Evolutionary conservation across 2,113 vertebrate genomes (phyloP), one percentile per base, ranked within the genome.

Genomic region (Oenanthe melanoleuca): DNA sequence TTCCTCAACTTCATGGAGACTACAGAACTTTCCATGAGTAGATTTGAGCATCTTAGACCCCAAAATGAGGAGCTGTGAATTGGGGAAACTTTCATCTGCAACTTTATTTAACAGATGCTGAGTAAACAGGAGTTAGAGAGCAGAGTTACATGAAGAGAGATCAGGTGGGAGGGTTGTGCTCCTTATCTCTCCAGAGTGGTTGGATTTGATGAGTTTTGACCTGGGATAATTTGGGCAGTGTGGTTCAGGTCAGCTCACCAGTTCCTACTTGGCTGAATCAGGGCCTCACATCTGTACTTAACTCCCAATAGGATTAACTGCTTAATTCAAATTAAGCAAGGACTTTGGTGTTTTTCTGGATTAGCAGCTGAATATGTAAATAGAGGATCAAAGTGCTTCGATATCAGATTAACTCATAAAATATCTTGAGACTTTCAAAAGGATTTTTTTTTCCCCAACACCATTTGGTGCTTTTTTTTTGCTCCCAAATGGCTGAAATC

Each of bases 321-420:
- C 78, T 75, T 80, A 81, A 84, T 89, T 94, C 70, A 55, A 85
- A 91, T 87, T 87, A 91, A 89, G 47, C 80, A 91, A 87, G 55
- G 57, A 69, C 78, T 85, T 75, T 23, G 78, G 91, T 92, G 89
- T 87, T 94, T 91, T 92, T 92, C 86, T 85, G 87, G 94, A 92
- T 92, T 92, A 92, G 77, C 80, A 91, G 74, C 45, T 91, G 80
- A 92, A 87, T 91, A 74, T 66, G 72, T 75, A 95, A 95, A 92
- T 93, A 95, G 88, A 88, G 47, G 55, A 91, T 95, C 84, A 84
- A 83, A 94, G 61, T 50, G 31, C 74, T 45, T 87, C n/a, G 16
- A 28, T 84, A 90, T 70, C 92, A 92, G 77, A 94, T 94, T 89
- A 94, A 86, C 7, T 75, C 42, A 79, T 52, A 73, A 95, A 95